Evolutionary conservation across 2,797 vertebrate species (phyloP).

Genomic region (Lemur catta): DNA sequence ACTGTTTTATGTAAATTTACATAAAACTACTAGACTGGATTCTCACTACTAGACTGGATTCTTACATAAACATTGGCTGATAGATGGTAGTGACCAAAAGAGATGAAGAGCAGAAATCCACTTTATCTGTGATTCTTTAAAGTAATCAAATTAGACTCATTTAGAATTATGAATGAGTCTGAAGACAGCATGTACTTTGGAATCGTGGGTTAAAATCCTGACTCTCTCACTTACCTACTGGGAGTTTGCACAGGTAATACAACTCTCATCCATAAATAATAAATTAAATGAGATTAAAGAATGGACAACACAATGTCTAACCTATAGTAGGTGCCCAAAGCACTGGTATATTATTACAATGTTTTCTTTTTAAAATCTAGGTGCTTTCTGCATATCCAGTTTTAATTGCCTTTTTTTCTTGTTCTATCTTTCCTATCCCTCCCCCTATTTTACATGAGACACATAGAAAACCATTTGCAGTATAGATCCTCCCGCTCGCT

Average conservation of each 20-base stretch:
- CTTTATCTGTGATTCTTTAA: neutral
- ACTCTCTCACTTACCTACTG: neutral
- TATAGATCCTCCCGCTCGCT: neutral
- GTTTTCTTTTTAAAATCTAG: neutral
- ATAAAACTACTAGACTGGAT: too few species aligned
- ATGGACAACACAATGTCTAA: neutral
- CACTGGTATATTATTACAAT: neutral
- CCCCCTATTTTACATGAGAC: neutral
- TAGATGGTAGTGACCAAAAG: neutral
- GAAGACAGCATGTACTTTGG: neutral
- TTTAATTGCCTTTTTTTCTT: neutral
- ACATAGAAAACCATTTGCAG: conserved; percentile 2
- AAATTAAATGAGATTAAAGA: conserved; percentile 2
- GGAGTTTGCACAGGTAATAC: neutral
- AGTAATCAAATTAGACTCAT: neutral
- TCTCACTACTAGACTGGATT: neutral
- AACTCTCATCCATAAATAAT: neutral
- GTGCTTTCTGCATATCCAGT: neutral
- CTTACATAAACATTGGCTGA: neutral
- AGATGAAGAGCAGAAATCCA: conserved; percentile 19
- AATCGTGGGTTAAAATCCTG: conserved; percentile 31
- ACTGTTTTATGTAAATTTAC: neutral
- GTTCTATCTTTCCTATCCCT: neutral
- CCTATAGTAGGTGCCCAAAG: neutral
- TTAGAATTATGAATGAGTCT: conserved; percentile 7